Base-by-base conservation (phyloP, 2,113 vertebrate species). In the Gyps fulvus region DNA sequence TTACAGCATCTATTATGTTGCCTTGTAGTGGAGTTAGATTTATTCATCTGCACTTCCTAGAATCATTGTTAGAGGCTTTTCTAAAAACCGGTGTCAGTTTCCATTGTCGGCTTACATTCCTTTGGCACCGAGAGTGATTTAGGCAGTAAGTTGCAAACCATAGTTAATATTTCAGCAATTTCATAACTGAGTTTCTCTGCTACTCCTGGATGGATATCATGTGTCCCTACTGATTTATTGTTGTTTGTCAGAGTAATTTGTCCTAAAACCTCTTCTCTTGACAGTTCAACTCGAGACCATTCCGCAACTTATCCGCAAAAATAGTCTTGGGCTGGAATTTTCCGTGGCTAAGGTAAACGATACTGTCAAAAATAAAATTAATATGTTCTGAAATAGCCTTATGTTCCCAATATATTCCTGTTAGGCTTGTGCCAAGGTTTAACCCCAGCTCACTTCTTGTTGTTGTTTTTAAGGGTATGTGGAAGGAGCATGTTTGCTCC, bases 381-480 rank as follows among this genome's bases (percentile, higher is more conserved):
- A 9, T 67, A 34, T 55, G 4, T 83, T 50, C 52, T 55, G 63
- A 87, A 82, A 71, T 54, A 65, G 14, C 9, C 19, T 81, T 74
- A 25, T 52, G 8, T 63, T 93, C 17, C 62, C 26, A 31, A 40
- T 5, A 31, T 63, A 57, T 43, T 80, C 11, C 14, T 49, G 16
- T 22, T 80, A 63, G 22, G 13, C 19, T 84, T 62, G 27, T 40
- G 18, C 20, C 34, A 55, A 74, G 5, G 12, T 76, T 42, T 69
- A 76, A 62, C 15, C 2, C 15, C 2, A 2, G 7, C 16, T 57
- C 2, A 0, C 40, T 52, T 52, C 6, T 27, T n/a, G 34, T n/a
- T 42, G 21, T 9, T 42, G 25, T 69, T 77, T 45, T 40, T 54
- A 40, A 62, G 8, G 8, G 7, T 76, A 34, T 47, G 13, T 61